A percentile compares a stretch with the other conserved stretches of the same genome.
Evolutionary conservation across 2,113 vertebrate genomes (phyloP).

Genomic region (Nothobranchius furzeri): DNA sequence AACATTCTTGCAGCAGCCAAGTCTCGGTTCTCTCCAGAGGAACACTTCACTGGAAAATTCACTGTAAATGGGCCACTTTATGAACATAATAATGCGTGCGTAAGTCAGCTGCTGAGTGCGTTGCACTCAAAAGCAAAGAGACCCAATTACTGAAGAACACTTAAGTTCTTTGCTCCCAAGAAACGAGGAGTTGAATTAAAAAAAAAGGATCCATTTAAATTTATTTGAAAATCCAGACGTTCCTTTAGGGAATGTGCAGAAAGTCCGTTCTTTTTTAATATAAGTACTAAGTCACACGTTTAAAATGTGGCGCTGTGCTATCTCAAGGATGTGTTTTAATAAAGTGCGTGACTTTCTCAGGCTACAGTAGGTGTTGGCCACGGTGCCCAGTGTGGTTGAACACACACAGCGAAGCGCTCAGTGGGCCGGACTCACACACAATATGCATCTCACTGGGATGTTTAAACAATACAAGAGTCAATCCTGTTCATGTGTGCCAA

Average conservation of each 20-base stretch:
- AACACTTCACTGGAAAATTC: constrained; percentile 73
- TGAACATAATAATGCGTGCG: constrained; percentile 71
- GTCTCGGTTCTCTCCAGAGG: constrained; percentile 62
- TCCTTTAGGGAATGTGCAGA: constrained; percentile 45
- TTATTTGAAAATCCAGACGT: constrained; percentile 48
- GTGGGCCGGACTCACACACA: constrained; percentile 57
- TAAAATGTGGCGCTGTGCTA: constrained; percentile 4
- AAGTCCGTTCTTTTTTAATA: constrained; percentile 28
- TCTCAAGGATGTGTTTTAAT: constrained; percentile 11
- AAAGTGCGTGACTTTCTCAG: constrained; percentile 5
- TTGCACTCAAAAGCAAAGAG: constrained; percentile 57
- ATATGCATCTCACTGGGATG: constrained; percentile 59
- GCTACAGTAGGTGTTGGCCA: constrained; percentile 28
- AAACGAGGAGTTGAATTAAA: constrained; percentile 42
- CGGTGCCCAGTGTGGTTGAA: constrained; percentile 32
- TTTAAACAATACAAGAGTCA: constrained; percentile 60
- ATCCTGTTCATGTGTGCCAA: constrained; percentile 62
- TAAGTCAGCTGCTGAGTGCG: constrained; percentile 58
- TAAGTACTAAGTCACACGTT: constrained; percentile 30
- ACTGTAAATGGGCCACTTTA: constrained; percentile 67
- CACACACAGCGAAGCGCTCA: constrained; percentile 51
- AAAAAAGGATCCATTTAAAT: constrained; percentile 43
- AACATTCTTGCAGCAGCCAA: constrained; percentile 73
- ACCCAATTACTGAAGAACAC: constrained; percentile 67
- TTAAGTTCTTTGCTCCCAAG: constrained; percentile 61